These are phyloP conservation scores for Conopomorpha cramerella DNA, from an alignment of 1,140 invertebrate species.

Conservation along the genomic window DNA sequence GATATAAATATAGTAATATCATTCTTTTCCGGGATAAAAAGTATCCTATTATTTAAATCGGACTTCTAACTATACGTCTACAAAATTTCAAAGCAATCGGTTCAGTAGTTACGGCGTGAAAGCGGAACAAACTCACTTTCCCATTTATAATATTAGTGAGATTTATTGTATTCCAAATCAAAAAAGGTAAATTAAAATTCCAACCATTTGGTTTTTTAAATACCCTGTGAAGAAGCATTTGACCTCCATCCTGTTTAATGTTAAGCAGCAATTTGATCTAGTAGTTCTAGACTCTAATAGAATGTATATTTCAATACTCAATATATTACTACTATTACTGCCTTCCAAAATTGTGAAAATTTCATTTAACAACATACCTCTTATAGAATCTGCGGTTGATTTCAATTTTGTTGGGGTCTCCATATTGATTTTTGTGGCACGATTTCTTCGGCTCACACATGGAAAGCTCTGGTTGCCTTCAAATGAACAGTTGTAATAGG, in stretches of 20 bases:
- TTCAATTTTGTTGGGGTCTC: slow-evolving; percentile 47
- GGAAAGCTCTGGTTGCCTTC: slow-evolving; percentile 55
- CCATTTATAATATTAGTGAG: too few relatives aligned
- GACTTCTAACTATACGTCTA: too few relatives aligned
- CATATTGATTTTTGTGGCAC: slow-evolving; percentile 39
- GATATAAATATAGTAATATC: too few relatives aligned
- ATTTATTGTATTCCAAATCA: slow-evolving; percentile 1
- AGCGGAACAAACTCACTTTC: too few relatives aligned
- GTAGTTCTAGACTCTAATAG: too few relatives aligned
- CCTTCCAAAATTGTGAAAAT: too few relatives aligned
- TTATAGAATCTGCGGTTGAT: slow-evolving; percentile 39
- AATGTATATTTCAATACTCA: too few relatives aligned
- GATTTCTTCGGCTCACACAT: slow-evolving; percentile 27
- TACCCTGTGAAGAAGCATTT: background rate
- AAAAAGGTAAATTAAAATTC: background rate
- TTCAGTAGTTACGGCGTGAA: too few relatives aligned
- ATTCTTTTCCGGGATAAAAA: too few relatives aligned
- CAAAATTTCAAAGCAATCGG: too few relatives aligned
- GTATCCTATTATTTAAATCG: too few relatives aligned
- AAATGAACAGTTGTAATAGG: slow-evolving; percentile 46
- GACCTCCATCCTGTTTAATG: background rate
- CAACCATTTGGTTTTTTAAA: background rate
- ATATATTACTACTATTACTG: background rate
- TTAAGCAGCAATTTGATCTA: too few relatives aligned
- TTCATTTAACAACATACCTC: slow-evolving; percentile 27